Conservation (phyloP, 2,113 vertebrate genomes). For the Tapirus terrestris region DNA sequence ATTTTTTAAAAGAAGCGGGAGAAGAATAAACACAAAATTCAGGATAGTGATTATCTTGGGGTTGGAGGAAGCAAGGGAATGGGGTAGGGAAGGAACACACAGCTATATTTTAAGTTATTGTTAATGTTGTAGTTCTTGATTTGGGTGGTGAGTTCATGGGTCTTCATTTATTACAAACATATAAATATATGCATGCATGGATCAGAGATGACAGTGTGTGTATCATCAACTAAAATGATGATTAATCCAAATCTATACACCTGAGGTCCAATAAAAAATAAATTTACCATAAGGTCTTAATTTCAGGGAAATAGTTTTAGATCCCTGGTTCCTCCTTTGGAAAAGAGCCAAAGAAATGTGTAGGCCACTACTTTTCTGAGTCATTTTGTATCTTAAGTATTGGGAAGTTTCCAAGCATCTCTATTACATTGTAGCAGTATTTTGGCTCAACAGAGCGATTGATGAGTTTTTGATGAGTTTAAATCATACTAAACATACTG, state of each 20-base stretch:
- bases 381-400: not conserved
- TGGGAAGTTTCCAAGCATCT: not conserved
- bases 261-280: not conserved
- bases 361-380: conserved; percentile 15
- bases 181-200: not conserved
- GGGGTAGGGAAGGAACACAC: not conserved
- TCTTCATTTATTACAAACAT: not conserved
- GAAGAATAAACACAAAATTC: not conserved
- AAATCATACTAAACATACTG: not conserved
- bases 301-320: conserved; percentile 27
- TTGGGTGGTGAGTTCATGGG: not conserved
- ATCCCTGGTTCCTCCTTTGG: not conserved
- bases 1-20: not conserved
- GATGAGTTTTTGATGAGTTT: not conserved
- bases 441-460: not conserved
- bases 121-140: conserved; percentile 18
- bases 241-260: not conserved
- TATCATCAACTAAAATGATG: not conserved
- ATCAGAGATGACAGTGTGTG: not conserved
- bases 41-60: not conserved
- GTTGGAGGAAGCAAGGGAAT: not conserved
- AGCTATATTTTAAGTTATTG: not conserved
- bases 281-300: not conserved
- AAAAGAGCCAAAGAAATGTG: not conserved
- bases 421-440: not conserved